Evolutionary conservation across 2,888 invertebrate genomes (phyloP).

Genomic region (Chrysolina americana): DNA sequence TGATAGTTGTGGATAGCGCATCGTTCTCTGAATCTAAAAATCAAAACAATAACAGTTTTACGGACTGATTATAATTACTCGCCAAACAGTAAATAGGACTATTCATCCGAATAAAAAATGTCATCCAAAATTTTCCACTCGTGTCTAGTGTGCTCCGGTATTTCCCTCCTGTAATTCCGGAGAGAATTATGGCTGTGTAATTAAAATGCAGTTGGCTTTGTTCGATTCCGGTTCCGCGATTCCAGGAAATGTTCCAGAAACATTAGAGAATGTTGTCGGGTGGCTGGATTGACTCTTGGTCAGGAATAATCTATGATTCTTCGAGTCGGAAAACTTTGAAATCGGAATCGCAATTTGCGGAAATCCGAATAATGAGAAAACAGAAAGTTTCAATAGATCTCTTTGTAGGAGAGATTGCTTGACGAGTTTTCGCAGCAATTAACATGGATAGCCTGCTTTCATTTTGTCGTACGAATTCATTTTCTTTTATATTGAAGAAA

Average conservation of each 20-base stretch:
- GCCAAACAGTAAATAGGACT: not conserved
- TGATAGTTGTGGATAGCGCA: no score
- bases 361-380: slow-evolving; percentile 8
- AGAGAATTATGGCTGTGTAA: slow-evolving; percentile 10
- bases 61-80: no score
- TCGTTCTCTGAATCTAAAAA: no score
- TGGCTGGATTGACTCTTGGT: slow-evolving; percentile 10
- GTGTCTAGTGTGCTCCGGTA: slow-evolving; percentile 4
- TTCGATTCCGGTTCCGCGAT: not conserved
- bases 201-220: slow-evolving; percentile 20
- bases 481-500: not conserved
- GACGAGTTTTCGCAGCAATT: not conserved
- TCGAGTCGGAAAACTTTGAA: not conserved
- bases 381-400: not conserved
- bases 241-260: slow-evolving; percentile 18
- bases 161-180: not conserved
- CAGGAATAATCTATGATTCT: slow-evolving; percentile 12
- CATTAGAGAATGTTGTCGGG: slow-evolving; percentile 12
- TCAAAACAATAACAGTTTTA: no score
- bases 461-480: not conserved
- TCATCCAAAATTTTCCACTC: not conserved
- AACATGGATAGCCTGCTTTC: not conserved
- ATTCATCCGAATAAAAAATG: not conserved
- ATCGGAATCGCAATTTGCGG: not conserved
- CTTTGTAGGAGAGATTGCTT: not conserved